Evolutionary conservation across 2,113 vertebrate genomes (phyloP).

Genomic region (Chelonoidis abingdonii): DNA sequence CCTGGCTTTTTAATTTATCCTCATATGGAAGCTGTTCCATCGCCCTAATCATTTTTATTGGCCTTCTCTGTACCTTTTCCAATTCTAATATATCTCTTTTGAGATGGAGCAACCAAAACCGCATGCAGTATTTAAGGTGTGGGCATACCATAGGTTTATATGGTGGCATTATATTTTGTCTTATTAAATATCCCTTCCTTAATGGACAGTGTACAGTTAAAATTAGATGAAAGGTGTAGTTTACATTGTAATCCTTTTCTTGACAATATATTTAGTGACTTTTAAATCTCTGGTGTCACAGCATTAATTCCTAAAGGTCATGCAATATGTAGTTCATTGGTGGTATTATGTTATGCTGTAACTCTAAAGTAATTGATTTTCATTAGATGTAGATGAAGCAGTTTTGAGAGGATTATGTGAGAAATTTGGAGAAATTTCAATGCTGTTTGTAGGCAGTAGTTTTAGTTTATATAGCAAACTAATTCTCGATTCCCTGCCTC

Average conservation of each 20-base stretch:
- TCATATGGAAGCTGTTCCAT: background rate
- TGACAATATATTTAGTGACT: background rate
- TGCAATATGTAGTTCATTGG: background rate
- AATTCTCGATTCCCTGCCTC: background rate
- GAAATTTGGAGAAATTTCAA: background rate
- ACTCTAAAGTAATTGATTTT: background rate
- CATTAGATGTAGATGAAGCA: background rate
- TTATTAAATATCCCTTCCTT: background rate
- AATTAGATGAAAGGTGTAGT: background rate
- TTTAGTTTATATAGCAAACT: background rate
- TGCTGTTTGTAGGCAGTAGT: background rate
- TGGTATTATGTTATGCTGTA: background rate
- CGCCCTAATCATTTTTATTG: background rate
- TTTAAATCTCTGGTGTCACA: background rate
- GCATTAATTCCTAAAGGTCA: background rate
- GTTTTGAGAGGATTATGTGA: slow-evolving; percentile 12
- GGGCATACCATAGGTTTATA: background rate
- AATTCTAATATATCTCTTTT: background rate
- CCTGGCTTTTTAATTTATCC: background rate
- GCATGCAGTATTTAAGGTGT: background rate
- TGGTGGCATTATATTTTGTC: background rate
- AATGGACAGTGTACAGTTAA: background rate
- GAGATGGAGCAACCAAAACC: background rate
- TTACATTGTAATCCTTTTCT: background rate
- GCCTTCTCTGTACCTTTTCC: background rate